A percentile compares a stretch with the other conserved stretches of the same genome.
These are phyloP conservation scores for Apis laboriosa DNA, from an alignment of 1,140 invertebrate genomes.

Conservation along the genomic window DNA sequence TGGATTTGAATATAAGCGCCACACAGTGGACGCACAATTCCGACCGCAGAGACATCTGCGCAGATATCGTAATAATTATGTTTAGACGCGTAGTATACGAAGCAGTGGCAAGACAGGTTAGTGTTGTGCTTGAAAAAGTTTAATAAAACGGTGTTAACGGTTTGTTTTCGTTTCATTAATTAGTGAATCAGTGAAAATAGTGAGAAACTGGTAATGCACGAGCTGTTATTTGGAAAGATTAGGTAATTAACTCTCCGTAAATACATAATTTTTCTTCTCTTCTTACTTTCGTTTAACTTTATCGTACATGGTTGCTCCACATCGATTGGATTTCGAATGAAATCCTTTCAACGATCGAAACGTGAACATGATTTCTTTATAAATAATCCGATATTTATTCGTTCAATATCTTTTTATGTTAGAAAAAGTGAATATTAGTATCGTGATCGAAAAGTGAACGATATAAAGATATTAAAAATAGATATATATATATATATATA, in stretches of 20 bases:
- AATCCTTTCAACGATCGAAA: not conserved
- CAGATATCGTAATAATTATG: not conserved
- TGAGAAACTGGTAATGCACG: not conserved
- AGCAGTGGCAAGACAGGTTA: not conserved
- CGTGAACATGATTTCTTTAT: too few species aligned
- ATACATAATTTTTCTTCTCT: not conserved
- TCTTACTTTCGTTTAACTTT: not conserved
- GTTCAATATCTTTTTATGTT: not conserved
- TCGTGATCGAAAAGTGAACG: too few species aligned
- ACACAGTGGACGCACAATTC: not conserved
- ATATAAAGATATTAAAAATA: too few species aligned
- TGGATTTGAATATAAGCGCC: constrained; percentile 4
- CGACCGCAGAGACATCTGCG: not conserved
- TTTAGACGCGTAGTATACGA: constrained; percentile 4
- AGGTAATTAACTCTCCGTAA: not conserved
- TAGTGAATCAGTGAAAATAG: not conserved
- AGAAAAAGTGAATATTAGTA: too few species aligned
- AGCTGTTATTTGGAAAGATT: not conserved
- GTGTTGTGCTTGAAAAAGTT: not conserved
- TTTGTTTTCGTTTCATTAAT: not conserved
- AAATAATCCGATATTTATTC: not conserved
- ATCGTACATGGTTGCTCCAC: not conserved
- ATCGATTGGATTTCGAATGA: not conserved
- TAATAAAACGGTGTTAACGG: too few species aligned
- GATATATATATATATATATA: too few species aligned